Base-by-base conservation (phyloP, 2,797 vertebrate species). In the Eulemur mongoz region DNA sequence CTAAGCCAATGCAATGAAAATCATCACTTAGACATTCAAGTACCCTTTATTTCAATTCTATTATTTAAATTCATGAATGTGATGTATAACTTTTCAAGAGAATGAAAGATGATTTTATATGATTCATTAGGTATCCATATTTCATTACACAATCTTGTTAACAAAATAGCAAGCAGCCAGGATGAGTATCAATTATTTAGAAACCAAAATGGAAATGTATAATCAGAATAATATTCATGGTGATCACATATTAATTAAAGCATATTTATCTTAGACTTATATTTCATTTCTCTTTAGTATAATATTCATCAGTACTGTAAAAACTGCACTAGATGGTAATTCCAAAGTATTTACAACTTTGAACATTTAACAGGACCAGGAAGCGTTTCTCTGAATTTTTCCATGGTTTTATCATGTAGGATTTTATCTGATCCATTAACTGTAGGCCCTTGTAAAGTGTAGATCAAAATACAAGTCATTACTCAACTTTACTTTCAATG, bases 151-250 rank as follows among this genome's bases (percentile, higher is more conserved):
- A 89, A 70, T 85, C n/a, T 84, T 92, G 30, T 79, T 85, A 70
- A 92, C 72, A 93, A 96, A 94, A 72, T 17, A 86, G 35, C 61
- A 93, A 91, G 15, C 32, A 84, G 70, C 18, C 12, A 94, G 57
- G 17, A 94, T 32, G 14, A 75, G 5, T 30, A 43, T 89, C 67
- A 94, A 40, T 94, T 95, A 96, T 63, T 95, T 83, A 81, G 89
- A 93, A 83, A 75, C 12, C 10, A 76, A 92, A 93, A 65, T 95
- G 48, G 5, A 92, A 91, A 75, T 78, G 20, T 79, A 38, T n/a
- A 89, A 97, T 93, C 72, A 93, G 48, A 96, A 91, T 91, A 96
- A 80, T 35, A 95, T 78, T 83, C 48, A 57, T 69, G 67, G 59
- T 82, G 38, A 88, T 87, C 61, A 76, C 23, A 86, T 70, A 67